phyloP scores from a whole-genome alignment of 2,888 invertebrate species.

The Eurytoma californica region DNA sequence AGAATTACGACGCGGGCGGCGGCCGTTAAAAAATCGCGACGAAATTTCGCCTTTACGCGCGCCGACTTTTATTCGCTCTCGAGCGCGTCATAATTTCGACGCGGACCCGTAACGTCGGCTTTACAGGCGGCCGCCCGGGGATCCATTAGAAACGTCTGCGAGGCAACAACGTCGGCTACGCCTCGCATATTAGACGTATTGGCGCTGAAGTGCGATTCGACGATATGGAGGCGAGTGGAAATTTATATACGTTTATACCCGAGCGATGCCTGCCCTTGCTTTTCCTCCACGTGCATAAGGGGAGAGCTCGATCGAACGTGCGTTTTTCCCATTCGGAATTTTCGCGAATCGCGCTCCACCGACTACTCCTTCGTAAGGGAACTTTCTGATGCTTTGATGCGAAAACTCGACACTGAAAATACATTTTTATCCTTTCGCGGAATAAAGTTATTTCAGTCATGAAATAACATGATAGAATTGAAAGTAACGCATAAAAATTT shows the following conservation, averaged over 20 bases:
- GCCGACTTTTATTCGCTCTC: constrained; percentile 37
- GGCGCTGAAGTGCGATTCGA: constrained; percentile 7
- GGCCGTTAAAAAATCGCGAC: constrained; percentile 13
- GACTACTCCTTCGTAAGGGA: no score
- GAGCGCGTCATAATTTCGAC: constrained; percentile 39
- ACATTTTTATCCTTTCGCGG: no score
- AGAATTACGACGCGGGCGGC: constrained; percentile 5
- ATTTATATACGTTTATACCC: neutral
- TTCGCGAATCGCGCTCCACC: constrained; percentile 19
- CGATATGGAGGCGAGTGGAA: neutral
- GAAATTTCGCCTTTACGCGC: constrained; percentile 27
- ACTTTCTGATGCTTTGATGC: no score
- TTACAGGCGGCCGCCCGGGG: constrained; percentile 25
- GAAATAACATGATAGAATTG: no score
- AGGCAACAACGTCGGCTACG: neutral
- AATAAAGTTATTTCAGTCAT: no score
- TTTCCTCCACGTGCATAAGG: neutral
- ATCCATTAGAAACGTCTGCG: constrained; percentile 51
- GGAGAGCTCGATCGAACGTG: neutral
- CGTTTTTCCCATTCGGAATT: constrained; percentile 31
- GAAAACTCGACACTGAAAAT: no score
- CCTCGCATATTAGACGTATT: constrained; percentile 26
- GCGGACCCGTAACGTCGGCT: constrained; percentile 50
- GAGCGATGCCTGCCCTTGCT: constrained; percentile 18
- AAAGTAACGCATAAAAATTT: no score